These are phyloP conservation scores for Ophthalmolycus amberensis DNA, from an alignment of 2,113 vertebrate species.

Conservation along the genomic window DNA sequence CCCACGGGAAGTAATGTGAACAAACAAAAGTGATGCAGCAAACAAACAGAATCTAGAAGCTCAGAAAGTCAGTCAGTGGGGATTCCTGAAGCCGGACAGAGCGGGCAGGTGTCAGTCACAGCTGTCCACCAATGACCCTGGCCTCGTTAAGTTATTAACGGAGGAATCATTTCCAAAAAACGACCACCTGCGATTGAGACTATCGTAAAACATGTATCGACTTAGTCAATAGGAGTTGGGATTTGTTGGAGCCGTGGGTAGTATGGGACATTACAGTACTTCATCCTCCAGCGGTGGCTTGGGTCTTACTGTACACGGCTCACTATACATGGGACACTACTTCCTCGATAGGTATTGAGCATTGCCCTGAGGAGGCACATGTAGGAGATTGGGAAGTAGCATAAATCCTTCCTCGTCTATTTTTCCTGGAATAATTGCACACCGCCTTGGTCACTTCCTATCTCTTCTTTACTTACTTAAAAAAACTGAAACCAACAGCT, in stretches of 20 bases:
- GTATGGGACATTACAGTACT: neutral
- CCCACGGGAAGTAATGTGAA: slow-evolving; percentile 42
- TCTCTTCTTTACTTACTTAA: slow-evolving; percentile 8
- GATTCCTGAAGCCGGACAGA: neutral
- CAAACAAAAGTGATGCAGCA: slow-evolving; percentile 36
- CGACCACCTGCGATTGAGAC: neutral
- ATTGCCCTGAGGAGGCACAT: neutral
- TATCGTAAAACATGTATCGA: neutral
- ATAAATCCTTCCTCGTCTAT: neutral
- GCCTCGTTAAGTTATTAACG: neutral
- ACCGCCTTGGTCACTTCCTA: neutral
- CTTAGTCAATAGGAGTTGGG: neutral
- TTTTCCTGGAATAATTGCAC: neutral
- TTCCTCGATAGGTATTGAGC: neutral
- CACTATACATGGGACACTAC: neutral
- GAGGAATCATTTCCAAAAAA: neutral
- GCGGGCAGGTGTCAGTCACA: neutral
- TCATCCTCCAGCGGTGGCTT: neutral
- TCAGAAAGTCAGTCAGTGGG: neutral
- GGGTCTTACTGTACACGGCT: neutral
- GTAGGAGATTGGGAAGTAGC: neutral
- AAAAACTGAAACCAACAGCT: slow-evolving; percentile 11
- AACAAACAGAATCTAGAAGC: slow-evolving; percentile 26
- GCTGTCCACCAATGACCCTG: neutral
- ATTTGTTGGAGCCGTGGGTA: neutral